Percentiles rank a stretch among this genome's conserved stretches.
Conservation (phyloP, 2,797 vertebrate species). For the Catamblyrhynchus diadema region DNA sequence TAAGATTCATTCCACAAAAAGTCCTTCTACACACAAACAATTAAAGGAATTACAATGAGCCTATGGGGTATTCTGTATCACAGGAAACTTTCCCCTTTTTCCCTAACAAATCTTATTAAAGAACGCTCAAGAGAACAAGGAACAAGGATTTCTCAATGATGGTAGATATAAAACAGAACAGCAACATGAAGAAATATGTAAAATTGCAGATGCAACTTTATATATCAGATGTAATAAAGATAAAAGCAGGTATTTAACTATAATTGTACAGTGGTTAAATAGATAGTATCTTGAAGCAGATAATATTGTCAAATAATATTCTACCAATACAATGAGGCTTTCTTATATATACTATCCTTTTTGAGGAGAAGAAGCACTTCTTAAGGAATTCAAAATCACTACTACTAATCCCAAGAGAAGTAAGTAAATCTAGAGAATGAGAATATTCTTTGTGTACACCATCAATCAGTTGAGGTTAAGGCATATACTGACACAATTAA, state of each 20-base stretch:
- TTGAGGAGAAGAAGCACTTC: background rate
- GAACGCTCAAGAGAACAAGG: fast-evolving
- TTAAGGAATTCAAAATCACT: background rate
- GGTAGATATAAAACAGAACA: background rate
- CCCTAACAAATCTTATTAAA: background rate
- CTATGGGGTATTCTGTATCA: background rate
- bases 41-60: background rate
- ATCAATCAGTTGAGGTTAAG: background rate
- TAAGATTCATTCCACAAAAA: background rate
- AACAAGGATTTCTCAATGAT: background rate
- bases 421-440: background rate
- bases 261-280: background rate
- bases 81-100: background rate
- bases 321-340: background rate
- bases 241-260: background rate
- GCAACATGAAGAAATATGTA: background rate
- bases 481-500: background rate
- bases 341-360: background rate
- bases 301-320: background rate
- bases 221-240: background rate
- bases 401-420: background rate
- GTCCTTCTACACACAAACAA: background rate
- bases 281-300: background rate
- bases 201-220: background rate
- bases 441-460: background rate